These are phyloP conservation scores for Monochamus alternatus DNA, from an alignment of 2,888 invertebrate species.

Conservation along the genomic window DNA sequence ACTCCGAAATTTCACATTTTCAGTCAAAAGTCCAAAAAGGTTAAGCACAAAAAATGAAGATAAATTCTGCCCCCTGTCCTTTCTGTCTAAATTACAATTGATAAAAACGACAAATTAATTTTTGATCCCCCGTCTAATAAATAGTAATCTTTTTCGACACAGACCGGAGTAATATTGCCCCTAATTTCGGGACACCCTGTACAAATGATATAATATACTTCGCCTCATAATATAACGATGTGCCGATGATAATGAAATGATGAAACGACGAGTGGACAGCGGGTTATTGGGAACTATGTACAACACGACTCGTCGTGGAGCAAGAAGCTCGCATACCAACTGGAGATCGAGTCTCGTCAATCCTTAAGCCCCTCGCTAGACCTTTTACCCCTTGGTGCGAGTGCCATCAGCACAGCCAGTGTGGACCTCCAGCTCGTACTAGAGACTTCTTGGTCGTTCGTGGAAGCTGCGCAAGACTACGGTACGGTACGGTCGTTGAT, in stretches of 20 bases:
- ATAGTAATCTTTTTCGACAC: no score
- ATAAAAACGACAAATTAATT: no score
- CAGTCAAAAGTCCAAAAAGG: no score
- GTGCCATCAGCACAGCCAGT: conserved; percentile 27
- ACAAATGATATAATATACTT: conserved; percentile 30
- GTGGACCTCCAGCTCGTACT: conserved; percentile 17
- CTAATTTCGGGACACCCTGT: no score
- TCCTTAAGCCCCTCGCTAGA: conserved; percentile 14
- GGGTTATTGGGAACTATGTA: conserved; percentile 41
- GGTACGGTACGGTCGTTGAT: conserved; percentile 43
- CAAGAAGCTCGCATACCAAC: conserved; percentile 38
- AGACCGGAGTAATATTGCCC: no score
- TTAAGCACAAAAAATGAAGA: no score
- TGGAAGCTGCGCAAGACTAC: conserved; percentile 41
- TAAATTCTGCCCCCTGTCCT: no score
- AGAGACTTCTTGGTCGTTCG: conserved; percentile 32
- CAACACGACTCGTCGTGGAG: conserved; percentile 42
- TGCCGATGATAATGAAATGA: conserved; percentile 41
- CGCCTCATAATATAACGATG: conserved; percentile 40
- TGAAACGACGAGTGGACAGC: conserved; percentile 35
- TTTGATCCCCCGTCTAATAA: no score
- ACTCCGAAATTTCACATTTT: no score
- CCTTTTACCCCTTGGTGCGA: conserved; percentile 13
- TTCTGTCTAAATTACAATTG: no score
- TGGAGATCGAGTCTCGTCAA: conserved; percentile 22